Evolutionary conservation across 2,797 vertebrate species (phyloP).

Genomic region (Bucorvus abyssinicus): DNA sequence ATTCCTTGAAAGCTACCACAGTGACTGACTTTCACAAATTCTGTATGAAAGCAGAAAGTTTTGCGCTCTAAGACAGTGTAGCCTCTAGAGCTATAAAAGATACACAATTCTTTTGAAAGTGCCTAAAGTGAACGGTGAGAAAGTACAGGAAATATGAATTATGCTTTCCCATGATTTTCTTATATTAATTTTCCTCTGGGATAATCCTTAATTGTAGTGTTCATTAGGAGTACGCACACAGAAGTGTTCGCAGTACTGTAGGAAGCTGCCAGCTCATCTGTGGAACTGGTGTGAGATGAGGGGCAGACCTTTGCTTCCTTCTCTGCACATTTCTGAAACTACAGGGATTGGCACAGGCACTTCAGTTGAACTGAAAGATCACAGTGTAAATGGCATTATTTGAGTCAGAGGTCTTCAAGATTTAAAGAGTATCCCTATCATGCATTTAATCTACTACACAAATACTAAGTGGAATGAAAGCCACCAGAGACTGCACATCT

Average conservation of each 20-base stretch:
- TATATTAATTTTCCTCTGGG: not conserved
- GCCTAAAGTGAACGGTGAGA: not conserved
- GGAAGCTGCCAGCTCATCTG: not conserved
- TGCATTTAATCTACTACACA: not conserved
- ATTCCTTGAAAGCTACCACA: not conserved
- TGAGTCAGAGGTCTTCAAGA: not conserved
- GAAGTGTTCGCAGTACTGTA: not conserved
- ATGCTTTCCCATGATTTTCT: not conserved
- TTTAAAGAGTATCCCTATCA: not conserved
- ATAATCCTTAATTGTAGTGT: not conserved
- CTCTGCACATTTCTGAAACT: not conserved
- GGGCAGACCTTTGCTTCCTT: not conserved
- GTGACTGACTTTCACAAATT: not conserved
- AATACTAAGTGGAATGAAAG: not conserved
- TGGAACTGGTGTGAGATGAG: not conserved
- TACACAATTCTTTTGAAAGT: not conserved
- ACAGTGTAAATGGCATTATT: not conserved
- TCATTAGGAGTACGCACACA: not conserved
- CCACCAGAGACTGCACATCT: not conserved
- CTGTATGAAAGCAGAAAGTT: not conserved
- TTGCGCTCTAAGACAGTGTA: not conserved
- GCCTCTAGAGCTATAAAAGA: not conserved
- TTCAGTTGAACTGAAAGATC: not conserved
- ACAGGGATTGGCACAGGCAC: not conserved
- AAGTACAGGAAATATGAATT: not conserved